Evolutionary conservation across 2,888 invertebrate genomes (phyloP).

Genomic region (Drosophila subsilvestris): DNA sequence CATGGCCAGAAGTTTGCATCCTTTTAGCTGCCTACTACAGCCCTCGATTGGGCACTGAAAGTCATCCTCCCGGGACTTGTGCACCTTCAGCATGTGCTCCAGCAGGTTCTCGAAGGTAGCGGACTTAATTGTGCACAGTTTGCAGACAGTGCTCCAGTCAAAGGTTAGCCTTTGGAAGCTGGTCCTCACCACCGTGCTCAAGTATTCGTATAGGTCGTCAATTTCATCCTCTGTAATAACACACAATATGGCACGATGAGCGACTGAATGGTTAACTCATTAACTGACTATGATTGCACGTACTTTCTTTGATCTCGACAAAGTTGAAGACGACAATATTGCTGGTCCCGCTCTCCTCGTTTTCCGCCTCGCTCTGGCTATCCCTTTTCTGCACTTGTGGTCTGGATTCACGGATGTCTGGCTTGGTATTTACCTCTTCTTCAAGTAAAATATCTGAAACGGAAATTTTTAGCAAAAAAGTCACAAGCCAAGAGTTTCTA

Average conservation of each 20-base stretch:
- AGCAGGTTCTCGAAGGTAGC: slow-evolving; percentile 60
- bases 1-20: slow-evolving; percentile 66
- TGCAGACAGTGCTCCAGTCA: slow-evolving; percentile 66
- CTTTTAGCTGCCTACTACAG: slow-evolving; percentile 50
- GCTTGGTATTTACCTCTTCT: slow-evolving; percentile 1
- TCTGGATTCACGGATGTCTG: neutral
- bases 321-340: slow-evolving; percentile 64
- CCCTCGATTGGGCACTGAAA: slow-evolving; percentile 72
- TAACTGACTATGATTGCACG: neutral
- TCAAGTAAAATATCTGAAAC: slow-evolving; percentile 4
- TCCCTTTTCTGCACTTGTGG: slow-evolving; percentile 11
- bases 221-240: slow-evolving; percentile 52
- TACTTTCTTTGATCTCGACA: slow-evolving; percentile 64
- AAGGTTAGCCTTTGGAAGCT: slow-evolving; percentile 68
- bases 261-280: fast-evolving
- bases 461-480: neutral
- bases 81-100: slow-evolving; percentile 53
- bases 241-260: neutral
- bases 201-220: slow-evolving; percentile 63
- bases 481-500: neutral
- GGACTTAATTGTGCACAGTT: slow-evolving; percentile 60
- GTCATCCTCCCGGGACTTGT: slow-evolving; percentile 41
- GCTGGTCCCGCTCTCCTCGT: slow-evolving; percentile 47
- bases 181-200: slow-evolving; percentile 66
- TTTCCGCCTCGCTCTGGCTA: slow-evolving; percentile 38